phyloP scores from a whole-genome alignment of 2,888 invertebrate species.

The Lithophane socia region DNA sequence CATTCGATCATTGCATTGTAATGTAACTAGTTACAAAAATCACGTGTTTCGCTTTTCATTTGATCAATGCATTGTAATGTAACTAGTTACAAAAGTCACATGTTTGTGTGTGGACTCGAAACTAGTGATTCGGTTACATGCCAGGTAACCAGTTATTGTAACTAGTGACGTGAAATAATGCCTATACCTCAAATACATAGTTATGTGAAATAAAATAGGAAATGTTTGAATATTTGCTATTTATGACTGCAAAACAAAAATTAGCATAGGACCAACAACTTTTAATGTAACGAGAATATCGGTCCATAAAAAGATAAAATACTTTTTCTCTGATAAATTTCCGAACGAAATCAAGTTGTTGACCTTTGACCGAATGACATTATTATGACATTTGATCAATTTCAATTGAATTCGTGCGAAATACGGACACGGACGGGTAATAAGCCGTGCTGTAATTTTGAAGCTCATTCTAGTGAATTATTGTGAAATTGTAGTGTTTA shows the following conservation, averaged over 20 bases:
- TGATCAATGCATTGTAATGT: too few relatives aligned
- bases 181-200: too few relatives aligned
- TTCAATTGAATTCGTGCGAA: slow-evolving; percentile 40
- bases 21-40: too few relatives aligned
- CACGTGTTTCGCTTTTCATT: too few relatives aligned
- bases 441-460: slow-evolving; percentile 9
- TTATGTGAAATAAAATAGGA: neutral
- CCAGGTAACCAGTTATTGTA: too few relatives aligned
- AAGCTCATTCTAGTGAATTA: slow-evolving; percentile 38
- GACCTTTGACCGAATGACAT: slow-evolving; percentile 79
- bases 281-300: slow-evolving; percentile 17
- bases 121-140: too few relatives aligned
- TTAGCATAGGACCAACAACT: neutral
- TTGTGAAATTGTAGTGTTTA: slow-evolving; percentile 27
- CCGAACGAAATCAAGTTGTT: slow-evolving; percentile 70
- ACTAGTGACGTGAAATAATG: too few relatives aligned
- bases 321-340: slow-evolving; percentile 50
- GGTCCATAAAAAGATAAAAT: neutral
- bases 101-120: too few relatives aligned
- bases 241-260: neutral
- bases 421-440: slow-evolving; percentile 22
- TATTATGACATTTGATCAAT: slow-evolving; percentile 72
- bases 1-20: too few relatives aligned
- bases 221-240: neutral
- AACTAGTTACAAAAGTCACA: too few relatives aligned